Conservation (phyloP, 2,113 vertebrate species). For the Ascaphus truei region DNA sequence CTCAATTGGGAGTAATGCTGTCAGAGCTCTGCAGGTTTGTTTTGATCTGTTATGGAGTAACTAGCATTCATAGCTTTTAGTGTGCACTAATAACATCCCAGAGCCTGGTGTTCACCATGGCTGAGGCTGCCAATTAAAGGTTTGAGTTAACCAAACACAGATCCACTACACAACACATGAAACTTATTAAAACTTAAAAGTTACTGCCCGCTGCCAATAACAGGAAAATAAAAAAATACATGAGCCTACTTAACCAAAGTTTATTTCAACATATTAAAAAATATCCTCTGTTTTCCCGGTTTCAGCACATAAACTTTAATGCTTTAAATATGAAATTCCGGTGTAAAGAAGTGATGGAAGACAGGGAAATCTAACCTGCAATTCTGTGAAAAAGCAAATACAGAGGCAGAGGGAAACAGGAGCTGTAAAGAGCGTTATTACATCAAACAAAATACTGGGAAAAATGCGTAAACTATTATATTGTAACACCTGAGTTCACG, state of each 20-base stretch:
- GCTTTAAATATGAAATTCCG: slow-evolving; percentile 45
- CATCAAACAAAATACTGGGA: too few relatives aligned
- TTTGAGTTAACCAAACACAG: slow-evolving; percentile 66
- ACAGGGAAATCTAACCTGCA: too few relatives aligned
- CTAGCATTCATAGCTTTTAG: too few relatives aligned
- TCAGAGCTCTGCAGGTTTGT: too few relatives aligned
- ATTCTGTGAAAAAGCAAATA: too few relatives aligned
- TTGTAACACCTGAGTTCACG: too few relatives aligned
- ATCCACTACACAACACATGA: slow-evolving; percentile 61
- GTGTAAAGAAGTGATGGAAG: slow-evolving; percentile 43
- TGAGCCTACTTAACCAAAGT: slow-evolving; percentile 50
- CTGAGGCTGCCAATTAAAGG: slow-evolving; percentile 69
- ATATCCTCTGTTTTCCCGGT: slow-evolving; percentile 44
- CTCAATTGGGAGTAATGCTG: too few relatives aligned
- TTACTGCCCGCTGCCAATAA: slow-evolving; percentile 51
- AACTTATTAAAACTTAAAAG: slow-evolving; percentile 70
- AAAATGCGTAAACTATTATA: too few relatives aligned
- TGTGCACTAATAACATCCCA: too few relatives aligned
- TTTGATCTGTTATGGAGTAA: too few relatives aligned
- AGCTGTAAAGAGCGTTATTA: too few relatives aligned
- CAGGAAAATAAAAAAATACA: slow-evolving; percentile 45
- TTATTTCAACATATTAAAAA: slow-evolving; percentile 57
- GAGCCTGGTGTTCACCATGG: slow-evolving; percentile 59
- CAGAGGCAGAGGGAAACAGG: too few relatives aligned
- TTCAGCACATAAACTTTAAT: slow-evolving; percentile 50